Percentiles rank a stretch among this genome's conserved stretches.
Conservation (phyloP, 2,888 invertebrate genomes). For the Cephus pygmeus region DNA sequence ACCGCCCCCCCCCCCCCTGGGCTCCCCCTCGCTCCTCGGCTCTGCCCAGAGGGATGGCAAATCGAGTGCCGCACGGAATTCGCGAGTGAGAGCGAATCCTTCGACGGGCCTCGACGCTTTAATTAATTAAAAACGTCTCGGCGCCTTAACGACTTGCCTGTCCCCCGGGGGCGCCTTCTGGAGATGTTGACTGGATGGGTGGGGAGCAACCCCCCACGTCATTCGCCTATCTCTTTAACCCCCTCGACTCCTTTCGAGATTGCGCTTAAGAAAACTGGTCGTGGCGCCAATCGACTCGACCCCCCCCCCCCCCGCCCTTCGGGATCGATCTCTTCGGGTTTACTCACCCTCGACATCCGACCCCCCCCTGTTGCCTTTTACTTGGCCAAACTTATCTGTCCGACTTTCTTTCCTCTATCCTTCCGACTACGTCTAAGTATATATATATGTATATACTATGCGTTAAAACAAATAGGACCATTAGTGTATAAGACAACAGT, state of each 20-base stretch:
- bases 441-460: background rate
- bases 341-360: too few species aligned
- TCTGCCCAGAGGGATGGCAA: too few species aligned
- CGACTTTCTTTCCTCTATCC: too few species aligned
- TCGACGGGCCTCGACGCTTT: constrained; percentile 32
- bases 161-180: constrained; percentile 10
- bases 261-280: constrained; percentile 9
- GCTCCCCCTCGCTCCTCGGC: background rate
- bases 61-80: background rate
- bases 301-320: constrained; percentile 23
- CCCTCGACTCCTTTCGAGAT: too few species aligned
- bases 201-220: too few species aligned
- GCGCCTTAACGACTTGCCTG: constrained; percentile 39
- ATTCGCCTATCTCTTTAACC: too few species aligned
- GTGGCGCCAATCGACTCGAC: constrained; percentile 34
- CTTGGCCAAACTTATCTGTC: too few species aligned
- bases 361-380: too few species aligned
- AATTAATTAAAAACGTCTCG: constrained; percentile 55
- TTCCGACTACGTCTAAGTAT: too few species aligned
- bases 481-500: too few species aligned
- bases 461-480: too few species aligned
- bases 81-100: background rate
- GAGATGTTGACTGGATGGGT: too few species aligned
- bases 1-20: background rate
- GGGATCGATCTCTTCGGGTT: constrained; percentile 29